phyloP scores from a whole-genome alignment of 2,888 invertebrate genomes.

The Spisula solida region DNA sequence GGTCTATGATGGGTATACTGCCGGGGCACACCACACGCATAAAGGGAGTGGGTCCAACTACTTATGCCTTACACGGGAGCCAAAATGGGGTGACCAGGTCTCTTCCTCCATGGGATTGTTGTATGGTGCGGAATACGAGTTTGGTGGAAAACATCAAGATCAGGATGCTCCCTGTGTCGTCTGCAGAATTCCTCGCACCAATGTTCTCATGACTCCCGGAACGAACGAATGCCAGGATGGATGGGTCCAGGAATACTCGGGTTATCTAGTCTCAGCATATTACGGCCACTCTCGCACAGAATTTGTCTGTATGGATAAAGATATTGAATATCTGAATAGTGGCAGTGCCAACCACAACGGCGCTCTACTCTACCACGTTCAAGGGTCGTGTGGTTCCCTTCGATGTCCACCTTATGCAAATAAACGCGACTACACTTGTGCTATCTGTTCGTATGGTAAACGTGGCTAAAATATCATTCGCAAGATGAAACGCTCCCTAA shows the following conservation, averaged over 20 bases:
- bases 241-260: conserved; percentile 26
- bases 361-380: conserved; percentile 43
- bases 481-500: no score
- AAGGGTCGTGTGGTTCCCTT: conserved; percentile 47
- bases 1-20: conserved; percentile 40
- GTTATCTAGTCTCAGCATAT: conserved; percentile 19
- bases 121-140: conserved; percentile 33
- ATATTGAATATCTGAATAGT: conserved; percentile 24
- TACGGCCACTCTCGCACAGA: conserved; percentile 5
- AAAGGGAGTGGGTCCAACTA: conserved; percentile 31
- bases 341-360: conserved; percentile 22
- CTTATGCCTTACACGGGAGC: conserved; percentile 40
- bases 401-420: conserved; percentile 55
- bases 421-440: conserved; percentile 51
- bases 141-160: background rate
- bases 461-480: background rate
- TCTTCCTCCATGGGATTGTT: background rate
- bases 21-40: conserved; percentile 13
- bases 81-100: background rate
- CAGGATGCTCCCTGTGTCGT: conserved; percentile 43
- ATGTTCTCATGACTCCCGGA: conserved; percentile 40
- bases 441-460: conserved; percentile 42
- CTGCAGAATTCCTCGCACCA: conserved; percentile 17
- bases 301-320: conserved; percentile 43
- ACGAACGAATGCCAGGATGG: conserved; percentile 29